Percentiles rank a stretch among this genome's conserved stretches.
Conservation (phyloP, 2,888 invertebrate species). For the Spilarctia lutea region DNA sequence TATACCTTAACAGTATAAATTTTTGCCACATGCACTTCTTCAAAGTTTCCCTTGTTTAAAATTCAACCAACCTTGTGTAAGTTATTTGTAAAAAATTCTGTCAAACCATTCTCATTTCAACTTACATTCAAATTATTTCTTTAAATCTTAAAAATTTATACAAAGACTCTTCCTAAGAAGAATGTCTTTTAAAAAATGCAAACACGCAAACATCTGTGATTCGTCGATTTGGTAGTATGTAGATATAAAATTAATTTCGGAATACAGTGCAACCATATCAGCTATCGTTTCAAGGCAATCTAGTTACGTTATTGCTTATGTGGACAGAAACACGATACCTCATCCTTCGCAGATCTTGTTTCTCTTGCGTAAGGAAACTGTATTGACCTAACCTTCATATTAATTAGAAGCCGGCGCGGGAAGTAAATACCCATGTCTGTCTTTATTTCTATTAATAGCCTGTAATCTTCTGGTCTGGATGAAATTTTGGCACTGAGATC, state of each 20-base stretch:
- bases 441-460: not conserved
- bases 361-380: not conserved
- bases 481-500: not conserved
- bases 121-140: too few species aligned
- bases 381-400: not conserved
- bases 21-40: too few species aligned
- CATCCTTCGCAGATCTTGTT: constrained; percentile 3
- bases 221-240: not conserved
- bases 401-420: not conserved
- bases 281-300: constrained; percentile 8
- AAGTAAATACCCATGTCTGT: not conserved
- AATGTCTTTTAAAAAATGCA: too few species aligned
- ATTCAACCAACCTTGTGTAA: too few species aligned
- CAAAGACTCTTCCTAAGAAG: too few species aligned
- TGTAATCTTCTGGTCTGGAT: not conserved
- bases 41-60: too few species aligned
- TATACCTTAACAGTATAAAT: too few species aligned
- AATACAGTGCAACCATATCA: not conserved
- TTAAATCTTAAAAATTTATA: too few species aligned
- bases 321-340: constrained; percentile 8
- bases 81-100: too few species aligned
- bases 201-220: too few species aligned
- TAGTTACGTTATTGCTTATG: not conserved
- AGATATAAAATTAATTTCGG: not conserved
- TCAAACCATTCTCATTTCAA: too few species aligned